phyloP scores from a whole-genome alignment of 2,888 invertebrate species.

The Agelastica alni region DNA sequence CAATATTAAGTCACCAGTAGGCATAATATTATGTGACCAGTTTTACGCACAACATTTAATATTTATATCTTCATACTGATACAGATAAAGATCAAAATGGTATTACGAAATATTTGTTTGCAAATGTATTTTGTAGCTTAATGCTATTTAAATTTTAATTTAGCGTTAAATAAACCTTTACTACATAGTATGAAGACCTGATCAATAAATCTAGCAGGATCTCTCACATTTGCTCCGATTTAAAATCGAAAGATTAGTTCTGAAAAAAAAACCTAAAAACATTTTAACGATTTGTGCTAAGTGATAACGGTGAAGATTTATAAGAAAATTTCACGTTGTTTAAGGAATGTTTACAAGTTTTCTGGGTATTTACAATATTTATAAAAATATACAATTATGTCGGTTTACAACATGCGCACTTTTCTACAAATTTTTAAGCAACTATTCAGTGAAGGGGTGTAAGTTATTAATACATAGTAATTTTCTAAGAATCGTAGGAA shows the following conservation, averaged over 20 bases:
- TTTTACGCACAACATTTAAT: too few relatives aligned
- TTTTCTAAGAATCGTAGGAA: neutral
- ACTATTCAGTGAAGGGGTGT: conserved; percentile 1
- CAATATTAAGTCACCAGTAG: too few relatives aligned
- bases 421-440: conserved; percentile 2
- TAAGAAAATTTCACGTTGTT: conserved; percentile 36
- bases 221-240: conserved; percentile 8
- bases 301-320: conserved; percentile 34
- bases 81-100: too few relatives aligned
- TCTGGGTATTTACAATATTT: conserved; percentile 50
- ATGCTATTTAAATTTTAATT: too few relatives aligned
- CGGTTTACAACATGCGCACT: conserved; percentile 13
- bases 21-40: too few relatives aligned
- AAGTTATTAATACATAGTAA: neutral
- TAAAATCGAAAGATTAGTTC: conserved; percentile 24
- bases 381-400: conserved; percentile 51
- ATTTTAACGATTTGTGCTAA: conserved; percentile 36
- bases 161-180: too few relatives aligned
- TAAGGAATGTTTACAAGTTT: conserved; percentile 49
- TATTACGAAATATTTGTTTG: too few relatives aligned
- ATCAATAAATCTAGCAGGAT: too few relatives aligned
- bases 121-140: too few relatives aligned
- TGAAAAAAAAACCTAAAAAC: conserved; percentile 20
- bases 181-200: too few relatives aligned
- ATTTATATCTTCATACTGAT: too few relatives aligned